A percentile compares a stretch with the other conserved stretches of the same genome.
Evolutionary conservation across 2,113 vertebrate species (phyloP).

Genomic region (Semnornis frantzii): DNA sequence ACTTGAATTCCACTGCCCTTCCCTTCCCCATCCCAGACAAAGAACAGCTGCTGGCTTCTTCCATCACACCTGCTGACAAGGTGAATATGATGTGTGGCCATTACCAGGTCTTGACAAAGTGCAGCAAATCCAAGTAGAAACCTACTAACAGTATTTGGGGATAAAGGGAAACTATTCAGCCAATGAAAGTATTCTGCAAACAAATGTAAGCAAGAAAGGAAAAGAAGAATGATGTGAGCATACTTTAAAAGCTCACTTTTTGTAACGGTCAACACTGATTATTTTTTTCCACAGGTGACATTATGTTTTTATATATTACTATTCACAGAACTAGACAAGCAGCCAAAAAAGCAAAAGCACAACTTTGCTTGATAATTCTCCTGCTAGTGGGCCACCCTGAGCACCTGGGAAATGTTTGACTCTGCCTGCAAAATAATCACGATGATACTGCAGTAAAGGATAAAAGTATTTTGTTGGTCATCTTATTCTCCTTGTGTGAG

Average conservation of each 20-base stretch:
- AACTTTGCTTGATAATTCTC: neutral
- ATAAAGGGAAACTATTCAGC: neutral
- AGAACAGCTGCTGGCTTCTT: neutral
- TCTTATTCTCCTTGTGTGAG: neutral
- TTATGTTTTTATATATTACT: neutral
- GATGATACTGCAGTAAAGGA: neutral
- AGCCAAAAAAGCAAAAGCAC: neutral
- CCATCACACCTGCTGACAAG: neutral
- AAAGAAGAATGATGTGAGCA: neutral
- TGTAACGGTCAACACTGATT: neutral
- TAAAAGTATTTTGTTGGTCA: neutral
- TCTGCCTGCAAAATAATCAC: neutral
- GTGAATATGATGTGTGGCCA: neutral
- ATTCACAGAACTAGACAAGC: neutral
- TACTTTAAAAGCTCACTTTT: neutral
- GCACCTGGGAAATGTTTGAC: neutral
- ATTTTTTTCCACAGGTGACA: neutral
- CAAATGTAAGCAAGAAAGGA: neutral
- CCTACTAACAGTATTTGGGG: neutral
- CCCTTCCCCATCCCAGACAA: neutral
- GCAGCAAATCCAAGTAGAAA: neutral
- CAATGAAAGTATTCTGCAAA: neutral
- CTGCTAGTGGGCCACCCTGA: neutral
- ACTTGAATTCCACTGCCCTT: neutral
- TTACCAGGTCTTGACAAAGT: neutral